A percentile compares a stretch with the other conserved stretches of the same genome.
Evolutionary conservation across 2,888 invertebrate genomes (phyloP).

Genomic region (Drosophila robusta): DNA sequence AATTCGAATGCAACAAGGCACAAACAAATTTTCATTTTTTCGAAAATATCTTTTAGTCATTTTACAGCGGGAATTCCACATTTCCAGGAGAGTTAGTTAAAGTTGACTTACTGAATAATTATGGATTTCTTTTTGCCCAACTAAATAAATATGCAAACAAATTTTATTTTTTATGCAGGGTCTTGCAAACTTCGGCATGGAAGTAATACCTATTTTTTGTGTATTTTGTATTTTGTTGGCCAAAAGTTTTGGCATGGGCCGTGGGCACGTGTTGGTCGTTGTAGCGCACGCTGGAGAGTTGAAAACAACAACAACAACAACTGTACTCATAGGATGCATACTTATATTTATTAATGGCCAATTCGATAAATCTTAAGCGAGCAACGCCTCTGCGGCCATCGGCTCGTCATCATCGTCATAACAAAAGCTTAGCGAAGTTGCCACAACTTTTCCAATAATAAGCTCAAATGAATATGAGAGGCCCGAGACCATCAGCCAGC

Average conservation of each 20-base stretch:
- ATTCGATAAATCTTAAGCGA: slow-evolving; percentile 66
- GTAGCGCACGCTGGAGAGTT: slow-evolving; percentile 56
- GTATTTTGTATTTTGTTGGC: slow-evolving; percentile 5
- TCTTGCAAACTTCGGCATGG: slow-evolving; percentile 4
- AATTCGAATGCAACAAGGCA: neutral
- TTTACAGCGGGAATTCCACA: too few relatives aligned
- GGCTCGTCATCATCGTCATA: slow-evolving; percentile 66
- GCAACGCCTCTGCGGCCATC: slow-evolving; percentile 41
- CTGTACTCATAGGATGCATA: slow-evolving; percentile 42
- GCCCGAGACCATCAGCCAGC: slow-evolving; percentile 29
- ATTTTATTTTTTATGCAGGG: neutral
- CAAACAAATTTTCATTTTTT: too few relatives aligned
- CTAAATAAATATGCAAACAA: too few relatives aligned
- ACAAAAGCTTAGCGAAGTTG: slow-evolving; percentile 75
- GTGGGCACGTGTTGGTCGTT: slow-evolving; percentile 58
- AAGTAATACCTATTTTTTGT: neutral
- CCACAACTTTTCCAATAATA: slow-evolving; percentile 79
- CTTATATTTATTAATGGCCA: slow-evolving; percentile 76
- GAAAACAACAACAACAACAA: slow-evolving; percentile 42
- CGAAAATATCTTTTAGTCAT: too few relatives aligned
- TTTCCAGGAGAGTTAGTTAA: too few relatives aligned
- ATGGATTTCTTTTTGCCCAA: too few relatives aligned
- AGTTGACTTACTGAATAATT: too few relatives aligned
- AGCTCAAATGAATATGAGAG: slow-evolving; percentile 73
- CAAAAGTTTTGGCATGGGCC: slow-evolving; percentile 34